A percentile compares a stretch with the other conserved stretches of the same genome.
Evolutionary conservation across 1,140 invertebrate species (phyloP).

Genomic region (Lepidurus packardi): DNA sequence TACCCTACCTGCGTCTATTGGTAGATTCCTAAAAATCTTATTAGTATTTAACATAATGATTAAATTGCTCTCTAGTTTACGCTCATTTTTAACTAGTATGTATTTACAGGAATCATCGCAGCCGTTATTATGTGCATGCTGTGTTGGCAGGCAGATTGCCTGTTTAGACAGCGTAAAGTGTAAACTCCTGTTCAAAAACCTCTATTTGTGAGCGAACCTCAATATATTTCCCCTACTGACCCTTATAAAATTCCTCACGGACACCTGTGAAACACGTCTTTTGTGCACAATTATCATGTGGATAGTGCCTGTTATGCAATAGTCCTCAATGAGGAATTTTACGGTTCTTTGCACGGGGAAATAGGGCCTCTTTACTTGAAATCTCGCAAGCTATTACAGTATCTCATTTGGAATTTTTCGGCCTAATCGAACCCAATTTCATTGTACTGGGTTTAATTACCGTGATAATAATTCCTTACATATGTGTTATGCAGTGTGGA

Average conservation of each 20-base stretch:
- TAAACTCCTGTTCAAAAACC: neutral
- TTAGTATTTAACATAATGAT: too few relatives aligned
- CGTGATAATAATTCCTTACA: neutral
- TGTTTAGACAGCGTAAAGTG: neutral
- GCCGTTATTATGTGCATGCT: neutral
- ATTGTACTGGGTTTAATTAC: neutral
- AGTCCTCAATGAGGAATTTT: too few relatives aligned
- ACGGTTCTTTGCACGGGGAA: too few relatives aligned
- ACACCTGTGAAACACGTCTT: too few relatives aligned
- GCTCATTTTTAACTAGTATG: neutral
- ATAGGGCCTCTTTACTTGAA: too few relatives aligned
- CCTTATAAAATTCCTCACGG: too few relatives aligned
- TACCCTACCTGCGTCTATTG: neutral
- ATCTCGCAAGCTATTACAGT: neutral
- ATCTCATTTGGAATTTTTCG: neutral
- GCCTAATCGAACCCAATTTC: neutral
- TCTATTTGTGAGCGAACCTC: too few relatives aligned
- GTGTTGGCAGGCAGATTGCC: neutral
- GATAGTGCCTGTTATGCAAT: too few relatives aligned
- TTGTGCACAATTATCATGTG: too few relatives aligned
- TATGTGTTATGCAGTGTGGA: neutral
- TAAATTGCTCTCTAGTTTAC: too few relatives aligned
- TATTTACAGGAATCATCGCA: neutral
- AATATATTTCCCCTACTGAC: too few relatives aligned
- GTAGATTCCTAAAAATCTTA: neutral